phyloP scores from a whole-genome alignment of 2,113 vertebrate species.

The Dromiciops gliroides region DNA sequence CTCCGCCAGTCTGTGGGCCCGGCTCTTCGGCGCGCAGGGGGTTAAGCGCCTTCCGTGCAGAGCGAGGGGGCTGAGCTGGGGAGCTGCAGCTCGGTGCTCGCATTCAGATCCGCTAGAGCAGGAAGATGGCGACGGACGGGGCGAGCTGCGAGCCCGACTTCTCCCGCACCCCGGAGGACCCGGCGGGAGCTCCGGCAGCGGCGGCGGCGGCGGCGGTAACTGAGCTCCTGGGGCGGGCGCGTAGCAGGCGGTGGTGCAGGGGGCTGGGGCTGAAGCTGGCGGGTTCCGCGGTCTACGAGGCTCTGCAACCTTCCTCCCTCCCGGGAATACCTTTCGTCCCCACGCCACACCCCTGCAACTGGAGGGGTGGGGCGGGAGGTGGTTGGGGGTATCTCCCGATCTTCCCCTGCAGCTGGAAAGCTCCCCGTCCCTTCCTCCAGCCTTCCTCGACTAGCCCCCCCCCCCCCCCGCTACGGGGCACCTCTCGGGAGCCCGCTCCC shows the following conservation, averaged over 20 bases:
- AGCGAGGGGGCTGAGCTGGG: slow-evolving; percentile 53
- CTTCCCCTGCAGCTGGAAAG: not conserved
- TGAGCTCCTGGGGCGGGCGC: slow-evolving; percentile 33
- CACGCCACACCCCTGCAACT: not conserved
- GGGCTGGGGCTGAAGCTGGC: not conserved
- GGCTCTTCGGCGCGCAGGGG: slow-evolving; percentile 71
- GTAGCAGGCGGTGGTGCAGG: not conserved
- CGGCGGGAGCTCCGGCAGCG: slow-evolving; percentile 66
- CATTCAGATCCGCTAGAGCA: slow-evolving; percentile 77
- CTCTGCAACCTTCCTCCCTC: not conserved
- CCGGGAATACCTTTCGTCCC: not conserved
- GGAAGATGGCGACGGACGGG: slow-evolving; percentile 87
- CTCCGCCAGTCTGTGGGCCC: slow-evolving; percentile 29
- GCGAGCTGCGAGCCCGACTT: slow-evolving; percentile 82
- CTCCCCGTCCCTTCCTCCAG: not conserved
- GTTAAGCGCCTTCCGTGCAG: slow-evolving; percentile 75
- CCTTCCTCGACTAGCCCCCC: not conserved
- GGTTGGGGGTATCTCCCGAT: not conserved
- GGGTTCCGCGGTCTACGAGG: not conserved
- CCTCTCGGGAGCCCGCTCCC: not conserved
- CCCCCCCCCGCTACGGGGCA: not conserved
- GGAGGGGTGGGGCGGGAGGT: not conserved
- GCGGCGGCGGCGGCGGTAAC: slow-evolving; percentile 79
- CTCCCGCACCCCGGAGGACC: slow-evolving; percentile 72
- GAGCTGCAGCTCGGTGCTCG: slow-evolving; percentile 71